These are phyloP conservation scores for Prionchulus punctatus DNA, from an alignment of 2,888 invertebrate species.

Conservation along the genomic window DNA sequence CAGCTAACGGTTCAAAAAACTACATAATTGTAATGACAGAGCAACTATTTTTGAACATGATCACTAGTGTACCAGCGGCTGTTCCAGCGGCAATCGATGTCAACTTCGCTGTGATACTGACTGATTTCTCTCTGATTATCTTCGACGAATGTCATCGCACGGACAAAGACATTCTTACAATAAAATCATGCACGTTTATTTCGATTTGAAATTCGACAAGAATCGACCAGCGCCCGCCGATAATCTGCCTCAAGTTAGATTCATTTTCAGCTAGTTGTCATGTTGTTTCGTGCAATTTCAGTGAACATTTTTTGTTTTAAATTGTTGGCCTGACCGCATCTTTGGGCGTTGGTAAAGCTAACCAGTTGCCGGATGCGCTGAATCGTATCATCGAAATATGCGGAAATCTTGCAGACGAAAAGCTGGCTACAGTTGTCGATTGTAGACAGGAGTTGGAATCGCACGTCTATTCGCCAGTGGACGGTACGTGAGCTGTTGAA, in stretches of 20 bases:
- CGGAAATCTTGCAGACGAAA: slow-evolving; percentile 28
- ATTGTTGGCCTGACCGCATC: slow-evolving; percentile 36
- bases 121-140: slow-evolving; percentile 46
- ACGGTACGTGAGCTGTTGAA: too few relatives aligned
- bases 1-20: too few relatives aligned
- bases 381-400: slow-evolving; percentile 30
- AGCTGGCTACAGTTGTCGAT: slow-evolving; percentile 18
- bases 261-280: too few relatives aligned
- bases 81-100: neutral
- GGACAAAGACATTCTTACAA: slow-evolving; percentile 62
- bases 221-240: slow-evolving; percentile 10
- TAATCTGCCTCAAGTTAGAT: slow-evolving; percentile 19
- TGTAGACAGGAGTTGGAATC: slow-evolving; percentile 18
- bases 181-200: slow-evolving; percentile 41
- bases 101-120: too few relatives aligned
- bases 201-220: slow-evolving; percentile 17
- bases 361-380: slow-evolving; percentile 21
- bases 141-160: slow-evolving; percentile 89
- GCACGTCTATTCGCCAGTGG: slow-evolving; percentile 22
- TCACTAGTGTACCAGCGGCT: slow-evolving; percentile 6
- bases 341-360: slow-evolving; percentile 32
- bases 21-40: slow-evolving; percentile 34
- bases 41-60: slow-evolving; percentile 31
- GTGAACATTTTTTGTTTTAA: too few relatives aligned
- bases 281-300: too few relatives aligned